These are phyloP conservation scores for Barbus barbus DNA, from an alignment of 2,113 vertebrate genomes.

Conservation along the genomic window DNA sequence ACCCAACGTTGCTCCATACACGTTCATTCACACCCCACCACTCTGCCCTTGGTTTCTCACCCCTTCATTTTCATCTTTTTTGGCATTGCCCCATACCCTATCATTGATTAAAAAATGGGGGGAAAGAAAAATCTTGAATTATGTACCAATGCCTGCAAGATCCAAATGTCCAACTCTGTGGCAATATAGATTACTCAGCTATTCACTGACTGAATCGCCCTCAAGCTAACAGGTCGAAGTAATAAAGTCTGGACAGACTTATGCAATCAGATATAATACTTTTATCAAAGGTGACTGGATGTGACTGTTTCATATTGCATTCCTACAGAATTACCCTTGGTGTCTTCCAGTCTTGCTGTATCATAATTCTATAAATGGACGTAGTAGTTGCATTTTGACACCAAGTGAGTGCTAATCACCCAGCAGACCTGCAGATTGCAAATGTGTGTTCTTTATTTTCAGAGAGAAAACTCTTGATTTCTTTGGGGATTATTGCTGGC, in stretches of 20 bases:
- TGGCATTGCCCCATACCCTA: constrained; percentile 12
- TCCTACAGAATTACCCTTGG: constrained; percentile 14
- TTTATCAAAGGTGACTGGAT: constrained; percentile 20
- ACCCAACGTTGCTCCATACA: constrained; percentile 8
- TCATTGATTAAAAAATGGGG: constrained; percentile 41
- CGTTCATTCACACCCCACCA: background rate
- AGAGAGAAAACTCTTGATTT: constrained; percentile 51
- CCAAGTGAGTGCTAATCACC: background rate
- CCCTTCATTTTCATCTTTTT: constrained; percentile 22
- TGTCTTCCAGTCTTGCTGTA: background rate
- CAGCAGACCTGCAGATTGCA: background rate
- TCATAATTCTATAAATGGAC: background rate
- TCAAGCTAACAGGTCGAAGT: constrained; percentile 24
- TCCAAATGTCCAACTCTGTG: constrained; percentile 25
- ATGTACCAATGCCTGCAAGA: constrained; percentile 57
- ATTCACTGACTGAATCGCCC: constrained; percentile 40
- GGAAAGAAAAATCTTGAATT: constrained; percentile 50
- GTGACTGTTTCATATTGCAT: constrained; percentile 20
- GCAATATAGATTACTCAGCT: constrained; percentile 53
- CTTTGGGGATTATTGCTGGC: constrained; percentile 47
- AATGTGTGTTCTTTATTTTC: constrained; percentile 40
- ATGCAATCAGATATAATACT: constrained; percentile 15
- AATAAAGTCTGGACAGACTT: constrained; percentile 42
- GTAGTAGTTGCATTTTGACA: background rate
- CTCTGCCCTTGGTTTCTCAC: background rate